These are phyloP conservation scores for Clarias laeviceps DNA, from an alignment of 2,797 vertebrate species.

Conservation along the genomic window DNA sequence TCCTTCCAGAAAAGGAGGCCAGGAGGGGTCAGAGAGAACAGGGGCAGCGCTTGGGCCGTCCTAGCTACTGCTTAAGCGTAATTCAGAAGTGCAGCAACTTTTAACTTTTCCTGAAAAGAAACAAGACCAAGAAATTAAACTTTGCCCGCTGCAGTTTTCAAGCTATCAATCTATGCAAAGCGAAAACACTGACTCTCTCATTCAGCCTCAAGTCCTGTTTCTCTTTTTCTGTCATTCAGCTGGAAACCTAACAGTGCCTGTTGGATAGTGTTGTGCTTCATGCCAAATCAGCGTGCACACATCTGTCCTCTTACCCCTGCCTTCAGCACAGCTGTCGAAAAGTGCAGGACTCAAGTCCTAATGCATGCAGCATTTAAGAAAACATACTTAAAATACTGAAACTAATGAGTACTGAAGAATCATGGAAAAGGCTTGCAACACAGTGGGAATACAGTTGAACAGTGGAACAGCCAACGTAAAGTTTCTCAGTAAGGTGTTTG, in stretches of 20 bases:
- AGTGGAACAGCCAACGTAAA: neutral
- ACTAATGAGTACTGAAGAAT: neutral
- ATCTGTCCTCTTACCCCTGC: conserved; percentile 20
- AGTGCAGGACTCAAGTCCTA: neutral
- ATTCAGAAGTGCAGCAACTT: conserved; percentile 29
- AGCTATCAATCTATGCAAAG: neutral
- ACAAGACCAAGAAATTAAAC: conserved; percentile 17
- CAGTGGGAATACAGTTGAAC: neutral
- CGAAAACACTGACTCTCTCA: neutral
- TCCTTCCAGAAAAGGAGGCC: conserved; percentile 14
- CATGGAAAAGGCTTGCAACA: too few relatives aligned
- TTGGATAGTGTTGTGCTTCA: neutral
- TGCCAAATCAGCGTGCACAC: conserved; percentile 3
- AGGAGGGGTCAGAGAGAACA: conserved; percentile 35
- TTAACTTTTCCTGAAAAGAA: conserved; percentile 6
- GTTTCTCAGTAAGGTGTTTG: neutral
- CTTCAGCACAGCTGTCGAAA: conserved; percentile 5
- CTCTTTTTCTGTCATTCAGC: neutral
- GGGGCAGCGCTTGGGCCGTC: neutral
- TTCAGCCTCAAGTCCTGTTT: neutral
- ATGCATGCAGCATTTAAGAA: neutral
- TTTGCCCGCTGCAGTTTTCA: conserved; percentile 11
- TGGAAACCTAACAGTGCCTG: conserved; percentile 1
- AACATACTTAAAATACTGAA: conserved; percentile 4
- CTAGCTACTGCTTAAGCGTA: neutral